Evolutionary conservation across 2,888 invertebrate genomes (phyloP), one percentile per base, ranked within the genome.

Genomic region (Idaea dimidiata): DNA sequence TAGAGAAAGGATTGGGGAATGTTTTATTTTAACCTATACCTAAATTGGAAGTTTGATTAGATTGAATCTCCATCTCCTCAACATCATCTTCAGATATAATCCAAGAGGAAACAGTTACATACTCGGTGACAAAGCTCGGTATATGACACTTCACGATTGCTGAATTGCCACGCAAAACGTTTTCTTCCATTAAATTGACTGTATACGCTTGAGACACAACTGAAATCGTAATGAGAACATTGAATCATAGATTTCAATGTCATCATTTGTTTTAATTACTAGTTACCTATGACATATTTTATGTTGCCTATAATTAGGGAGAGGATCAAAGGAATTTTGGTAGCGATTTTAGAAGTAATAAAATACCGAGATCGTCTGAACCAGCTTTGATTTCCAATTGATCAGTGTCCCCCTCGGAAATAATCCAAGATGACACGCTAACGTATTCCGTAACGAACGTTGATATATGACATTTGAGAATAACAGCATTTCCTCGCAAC

Each of bases 381-480:
- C 88, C 87, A 64, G 84, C 79, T 79, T 87, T 87, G 67, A 89
- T 94, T 91, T 88, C 93, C 81, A 92, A 89, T 74, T 87, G 84
- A 70, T 87, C 83, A 54, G 72, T 79, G 61, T 87, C 89, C 53
- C 94, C 94, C 86, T 96, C 96, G 82, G 96, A 96, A 88, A 97
- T 95, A 83, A 97, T 94, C 97, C 97, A 97, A 81, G 97, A 96
- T 74, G 95, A 95, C 73, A 97, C 97, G 85, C 94, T 94, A 80
- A 97, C 97, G 91, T 97, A 97, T 93, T 97, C 97, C 80, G 97
- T 96, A 76, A 97, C 97, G 91, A 97, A 97, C 87, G 97, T 97
- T 76, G 97, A 97, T 88, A 97, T 97, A 93, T 97, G 97, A 93
- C 97, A 97, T 94, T 97, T 97, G 81, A 97, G 94, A 87, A 97